phyloP scores from a whole-genome alignment of 2,888 invertebrate species.

The Hydrotaea cyrtoneurina region DNA sequence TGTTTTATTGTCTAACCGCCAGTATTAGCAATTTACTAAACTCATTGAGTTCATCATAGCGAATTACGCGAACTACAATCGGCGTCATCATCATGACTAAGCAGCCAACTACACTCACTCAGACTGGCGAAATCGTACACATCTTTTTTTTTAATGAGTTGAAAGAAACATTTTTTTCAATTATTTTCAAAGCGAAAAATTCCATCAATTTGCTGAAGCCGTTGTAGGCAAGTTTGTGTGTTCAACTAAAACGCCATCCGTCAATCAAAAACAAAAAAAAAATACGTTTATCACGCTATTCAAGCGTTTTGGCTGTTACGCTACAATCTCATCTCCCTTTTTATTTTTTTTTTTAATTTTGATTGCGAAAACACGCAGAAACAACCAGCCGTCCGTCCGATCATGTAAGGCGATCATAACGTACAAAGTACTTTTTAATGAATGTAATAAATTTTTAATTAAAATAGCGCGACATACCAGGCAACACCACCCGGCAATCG shows the following conservation, averaged over 20 bases:
- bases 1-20: too few species aligned
- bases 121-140: not conserved
- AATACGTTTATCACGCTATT: slow-evolving; percentile 13
- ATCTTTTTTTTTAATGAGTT: slow-evolving; percentile 2
- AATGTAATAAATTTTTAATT: slow-evolving; percentile 5
- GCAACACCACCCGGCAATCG: not conserved
- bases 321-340: not conserved
- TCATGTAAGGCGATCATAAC: not conserved
- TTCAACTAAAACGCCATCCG: not conserved
- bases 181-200: slow-evolving; percentile 12
- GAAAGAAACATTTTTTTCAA: not conserved
- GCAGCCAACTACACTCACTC: not conserved
- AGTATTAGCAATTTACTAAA: too few species aligned
- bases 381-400: too few species aligned
- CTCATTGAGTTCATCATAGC: too few species aligned
- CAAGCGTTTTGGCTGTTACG: not conserved
- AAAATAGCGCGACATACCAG: not conserved
- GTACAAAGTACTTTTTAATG: not conserved
- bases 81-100: too few species aligned
- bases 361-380: not conserved
- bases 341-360: not conserved
- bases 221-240: too few species aligned
- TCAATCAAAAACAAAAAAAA: slow-evolving; percentile 6
- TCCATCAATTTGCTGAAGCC: not conserved
- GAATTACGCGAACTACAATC: too few species aligned